Evolutionary conservation across 2,797 vertebrate species (phyloP).

Genomic region (Mus spretus): DNA sequence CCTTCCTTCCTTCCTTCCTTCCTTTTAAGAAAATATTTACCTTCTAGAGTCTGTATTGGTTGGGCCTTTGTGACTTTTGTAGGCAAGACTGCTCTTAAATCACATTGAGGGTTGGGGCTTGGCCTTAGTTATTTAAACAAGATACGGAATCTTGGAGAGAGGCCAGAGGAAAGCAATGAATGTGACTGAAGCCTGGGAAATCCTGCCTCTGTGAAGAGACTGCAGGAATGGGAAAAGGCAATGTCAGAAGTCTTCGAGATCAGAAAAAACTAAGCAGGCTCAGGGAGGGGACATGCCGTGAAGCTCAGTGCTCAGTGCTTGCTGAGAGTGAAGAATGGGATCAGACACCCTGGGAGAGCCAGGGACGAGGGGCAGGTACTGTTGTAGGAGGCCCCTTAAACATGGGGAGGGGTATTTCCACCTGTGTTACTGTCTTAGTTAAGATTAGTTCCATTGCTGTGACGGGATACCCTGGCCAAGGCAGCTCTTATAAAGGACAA

Average conservation of each 20-base stretch:
- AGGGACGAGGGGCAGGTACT: accelerated
- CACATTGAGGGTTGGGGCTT: slow-evolving; percentile 67
- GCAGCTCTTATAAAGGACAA: neutral
- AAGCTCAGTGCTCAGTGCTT: neutral
- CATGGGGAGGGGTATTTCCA: accelerated
- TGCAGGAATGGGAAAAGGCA: slow-evolving; percentile 32
- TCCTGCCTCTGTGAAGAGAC: slow-evolving; percentile 33
- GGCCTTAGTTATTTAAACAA: slow-evolving; percentile 80
- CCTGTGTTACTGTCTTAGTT: neutral
- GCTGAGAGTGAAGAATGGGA: neutral
- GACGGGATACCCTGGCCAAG: neutral
- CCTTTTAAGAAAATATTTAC: slow-evolving; percentile 75
- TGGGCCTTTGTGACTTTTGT: slow-evolving; percentile 78
- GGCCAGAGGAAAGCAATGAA: slow-evolving; percentile 79
- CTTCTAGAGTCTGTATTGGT: slow-evolving; percentile 66
- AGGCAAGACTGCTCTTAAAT: slow-evolving; percentile 80
- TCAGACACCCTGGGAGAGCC: neutral
- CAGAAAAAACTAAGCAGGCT: neutral
- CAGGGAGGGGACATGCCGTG: accelerated
- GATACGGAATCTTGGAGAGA: slow-evolving; percentile 78
- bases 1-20: neutral
- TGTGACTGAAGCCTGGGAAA: slow-evolving; percentile 75
- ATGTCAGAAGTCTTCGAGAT: neutral
- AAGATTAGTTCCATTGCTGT: neutral
- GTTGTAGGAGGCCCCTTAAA: neutral